These are phyloP conservation scores for Cavia porcellus DNA, from an alignment of 2,113 vertebrate genomes.

Conservation along the genomic window DNA sequence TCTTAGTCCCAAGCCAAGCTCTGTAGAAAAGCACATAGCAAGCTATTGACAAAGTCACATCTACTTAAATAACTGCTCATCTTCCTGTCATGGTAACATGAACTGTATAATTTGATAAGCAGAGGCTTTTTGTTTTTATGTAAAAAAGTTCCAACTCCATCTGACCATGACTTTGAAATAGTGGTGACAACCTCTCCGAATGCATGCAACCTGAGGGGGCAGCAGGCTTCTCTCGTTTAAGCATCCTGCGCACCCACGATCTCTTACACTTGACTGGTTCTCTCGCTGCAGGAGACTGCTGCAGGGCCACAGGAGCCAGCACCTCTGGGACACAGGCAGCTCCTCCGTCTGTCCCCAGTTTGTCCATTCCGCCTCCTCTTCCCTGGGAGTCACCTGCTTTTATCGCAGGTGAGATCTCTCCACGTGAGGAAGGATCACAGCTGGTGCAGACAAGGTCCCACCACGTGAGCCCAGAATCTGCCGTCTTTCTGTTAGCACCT, in stretches of 20 bases:
- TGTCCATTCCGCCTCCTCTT: background rate
- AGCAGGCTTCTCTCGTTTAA: background rate
- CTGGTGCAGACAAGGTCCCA: background rate
- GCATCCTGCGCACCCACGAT: rapidly evolving
- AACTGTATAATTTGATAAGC: background rate
- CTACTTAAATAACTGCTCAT: background rate
- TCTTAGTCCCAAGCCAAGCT: background rate
- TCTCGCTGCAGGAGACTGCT: background rate
- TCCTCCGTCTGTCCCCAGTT: background rate
- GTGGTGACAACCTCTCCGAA: background rate
- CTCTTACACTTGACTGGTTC: background rate
- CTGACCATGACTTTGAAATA: background rate
- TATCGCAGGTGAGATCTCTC: background rate
- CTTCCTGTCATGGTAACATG: background rate
- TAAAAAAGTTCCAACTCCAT: background rate
- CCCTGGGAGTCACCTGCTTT: background rate
- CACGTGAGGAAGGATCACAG: background rate
- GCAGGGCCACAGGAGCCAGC: background rate
- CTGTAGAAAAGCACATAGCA: background rate
- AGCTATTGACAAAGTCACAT: background rate
- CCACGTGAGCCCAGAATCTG: background rate
- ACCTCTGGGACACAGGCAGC: background rate
- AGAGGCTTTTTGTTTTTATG: conserved; percentile 3
- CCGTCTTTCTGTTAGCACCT: background rate
- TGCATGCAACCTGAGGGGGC: background rate